Conservation (phyloP, 2,113 vertebrate genomes). For the Dolichallabes microphthalmus region DNA sequence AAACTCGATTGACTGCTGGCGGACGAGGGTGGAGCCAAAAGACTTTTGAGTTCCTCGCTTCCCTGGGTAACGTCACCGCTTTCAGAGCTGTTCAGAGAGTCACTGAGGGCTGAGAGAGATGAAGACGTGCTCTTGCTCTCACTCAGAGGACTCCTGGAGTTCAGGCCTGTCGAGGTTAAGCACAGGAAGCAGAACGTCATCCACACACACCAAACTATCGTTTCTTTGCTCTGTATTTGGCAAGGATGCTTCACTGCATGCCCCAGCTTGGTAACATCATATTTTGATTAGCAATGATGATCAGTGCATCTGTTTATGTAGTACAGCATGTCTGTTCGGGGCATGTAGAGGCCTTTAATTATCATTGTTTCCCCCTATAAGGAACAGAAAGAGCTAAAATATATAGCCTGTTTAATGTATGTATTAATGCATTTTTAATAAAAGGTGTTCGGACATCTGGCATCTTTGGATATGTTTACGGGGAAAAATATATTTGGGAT, state of each 20-base stretch:
- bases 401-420: neutral
- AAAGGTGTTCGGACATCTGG: neutral
- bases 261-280: neutral
- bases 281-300: neutral
- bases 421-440: neutral
- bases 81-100: conserved; percentile 95
- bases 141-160: conserved; percentile 87
- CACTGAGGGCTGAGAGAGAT: conserved; percentile 92
- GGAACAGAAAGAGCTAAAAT: neutral
- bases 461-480: neutral
- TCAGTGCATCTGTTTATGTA: neutral
- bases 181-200: neutral
- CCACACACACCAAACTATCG: neutral
- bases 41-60: conserved; percentile 83
- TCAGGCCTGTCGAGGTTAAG: conserved; percentile 64
- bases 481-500: neutral
- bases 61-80: conserved; percentile 83
- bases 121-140: conserved; percentile 88
- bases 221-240: neutral
- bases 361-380: neutral
- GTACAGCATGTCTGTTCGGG: neutral
- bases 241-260: neutral
- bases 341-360: neutral
- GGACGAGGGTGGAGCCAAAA: conserved; percentile 87
- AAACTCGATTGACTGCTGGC: conserved; percentile 87